These are phyloP conservation scores for Gobionotothen gibberifrons DNA, from an alignment of 2,797 vertebrate species.

Conservation along the genomic window DNA sequence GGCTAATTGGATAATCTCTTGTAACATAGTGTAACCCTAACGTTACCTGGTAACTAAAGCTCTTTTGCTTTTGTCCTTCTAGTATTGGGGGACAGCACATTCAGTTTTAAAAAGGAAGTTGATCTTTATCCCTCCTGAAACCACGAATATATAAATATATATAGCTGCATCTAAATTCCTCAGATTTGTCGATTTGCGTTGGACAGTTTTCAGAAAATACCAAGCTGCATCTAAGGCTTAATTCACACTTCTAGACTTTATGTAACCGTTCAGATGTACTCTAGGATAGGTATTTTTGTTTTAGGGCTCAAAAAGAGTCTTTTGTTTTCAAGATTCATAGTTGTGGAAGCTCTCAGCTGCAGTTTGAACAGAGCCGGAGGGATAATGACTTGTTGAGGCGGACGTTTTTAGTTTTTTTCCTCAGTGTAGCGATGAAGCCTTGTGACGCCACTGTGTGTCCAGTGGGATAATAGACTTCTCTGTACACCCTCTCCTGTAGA, in stretches of 20 bases:
- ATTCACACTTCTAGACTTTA: conserved; percentile 18
- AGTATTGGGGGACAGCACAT: conserved; percentile 23
- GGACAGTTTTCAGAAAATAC: not conserved
- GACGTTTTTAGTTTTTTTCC: conserved; percentile 33
- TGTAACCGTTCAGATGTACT: not conserved
- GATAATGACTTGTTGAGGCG: conserved; percentile 13
- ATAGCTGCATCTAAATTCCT: not conserved
- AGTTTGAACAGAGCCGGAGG: conserved; percentile 32
- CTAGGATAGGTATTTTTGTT: not conserved
- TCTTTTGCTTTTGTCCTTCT: conserved; percentile 55
- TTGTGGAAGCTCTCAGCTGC: not conserved
- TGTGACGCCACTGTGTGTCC: conserved; percentile 42
- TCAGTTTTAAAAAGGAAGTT: conserved; percentile 29
- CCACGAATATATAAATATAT: not conserved
- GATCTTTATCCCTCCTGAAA: not conserved
- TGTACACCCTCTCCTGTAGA: conserved; percentile 86
- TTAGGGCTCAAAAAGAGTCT: not conserved
- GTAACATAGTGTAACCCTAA: conserved; percentile 33
- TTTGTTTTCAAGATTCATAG: not conserved
- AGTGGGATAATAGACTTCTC: conserved; percentile 72
- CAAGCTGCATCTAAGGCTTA: conserved; percentile 12
- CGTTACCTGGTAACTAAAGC: conserved; percentile 66
- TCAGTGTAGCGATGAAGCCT: conserved; percentile 44
- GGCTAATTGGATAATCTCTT: conserved; percentile 71
- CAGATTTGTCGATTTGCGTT: not conserved